Conservation (phyloP, 2,888 invertebrate genomes). For the Protonemura montana region DNA sequence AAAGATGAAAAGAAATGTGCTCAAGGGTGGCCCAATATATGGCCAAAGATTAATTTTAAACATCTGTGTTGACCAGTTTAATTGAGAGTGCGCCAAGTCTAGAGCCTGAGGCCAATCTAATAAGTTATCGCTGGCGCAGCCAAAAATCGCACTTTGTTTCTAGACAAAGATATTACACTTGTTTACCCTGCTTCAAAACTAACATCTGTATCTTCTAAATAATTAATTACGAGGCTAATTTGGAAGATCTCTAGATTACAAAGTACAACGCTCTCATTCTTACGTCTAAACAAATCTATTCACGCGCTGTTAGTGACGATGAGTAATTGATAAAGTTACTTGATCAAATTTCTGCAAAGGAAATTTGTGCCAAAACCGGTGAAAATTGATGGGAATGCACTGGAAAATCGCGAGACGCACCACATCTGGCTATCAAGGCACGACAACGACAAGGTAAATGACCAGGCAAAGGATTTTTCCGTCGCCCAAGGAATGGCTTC, state of each 20-base stretch:
- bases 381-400: background rate
- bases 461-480: background rate
- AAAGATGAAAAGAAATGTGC: background rate
- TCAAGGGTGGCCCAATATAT: background rate
- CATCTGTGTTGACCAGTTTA: conserved; percentile 12
- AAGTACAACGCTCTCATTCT: background rate
- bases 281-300: background rate
- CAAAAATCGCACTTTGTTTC: background rate
- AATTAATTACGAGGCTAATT: background rate
- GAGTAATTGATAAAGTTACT: background rate
- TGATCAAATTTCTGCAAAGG: background rate
- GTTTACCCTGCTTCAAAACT: background rate
- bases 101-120: background rate
- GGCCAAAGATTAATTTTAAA: background rate
- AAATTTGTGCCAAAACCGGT: background rate
- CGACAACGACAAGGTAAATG: background rate
- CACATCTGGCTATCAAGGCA: background rate
- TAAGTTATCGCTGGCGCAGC: background rate
- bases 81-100: background rate
- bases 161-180: background rate
- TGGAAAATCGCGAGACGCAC: background rate
- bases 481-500: background rate
- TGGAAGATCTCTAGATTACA: background rate
- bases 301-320: background rate
- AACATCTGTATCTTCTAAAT: background rate